These are phyloP conservation scores for Callospermophilus lateralis DNA, from an alignment of 2,113 vertebrate species.

Conservation along the genomic window DNA sequence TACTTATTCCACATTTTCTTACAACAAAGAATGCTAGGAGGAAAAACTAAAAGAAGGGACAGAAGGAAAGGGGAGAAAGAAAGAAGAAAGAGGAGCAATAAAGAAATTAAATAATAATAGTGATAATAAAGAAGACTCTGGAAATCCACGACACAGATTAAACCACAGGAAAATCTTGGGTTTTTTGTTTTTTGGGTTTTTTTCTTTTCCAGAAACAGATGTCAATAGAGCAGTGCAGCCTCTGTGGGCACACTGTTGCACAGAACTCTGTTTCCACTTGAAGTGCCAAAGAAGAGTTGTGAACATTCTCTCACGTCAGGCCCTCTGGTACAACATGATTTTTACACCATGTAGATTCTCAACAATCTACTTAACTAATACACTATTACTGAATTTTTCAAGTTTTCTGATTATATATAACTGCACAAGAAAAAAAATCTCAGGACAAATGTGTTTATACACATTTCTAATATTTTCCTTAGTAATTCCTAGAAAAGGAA, in stretches of 20 bases:
- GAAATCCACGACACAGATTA: background rate
- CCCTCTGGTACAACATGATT: background rate
- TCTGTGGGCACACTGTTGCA: background rate
- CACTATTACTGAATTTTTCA: background rate
- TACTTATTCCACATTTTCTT: background rate
- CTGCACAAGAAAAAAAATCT: background rate
- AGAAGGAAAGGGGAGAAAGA: too few species aligned
- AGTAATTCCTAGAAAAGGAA: background rate
- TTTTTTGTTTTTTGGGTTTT: too few species aligned
- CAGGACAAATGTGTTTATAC: background rate
- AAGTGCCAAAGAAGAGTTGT: background rate
- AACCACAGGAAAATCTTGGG: background rate
- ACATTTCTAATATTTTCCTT: background rate
- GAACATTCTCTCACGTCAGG: background rate
- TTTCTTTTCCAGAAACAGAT: background rate
- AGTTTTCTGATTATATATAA: constrained; percentile 3
- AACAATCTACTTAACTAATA: background rate
- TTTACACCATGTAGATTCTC: background rate
- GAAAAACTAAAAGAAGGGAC: background rate
- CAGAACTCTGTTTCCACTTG: background rate
- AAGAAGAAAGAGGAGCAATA: background rate
- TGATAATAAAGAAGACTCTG: background rate
- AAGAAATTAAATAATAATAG: background rate
- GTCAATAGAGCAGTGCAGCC: background rate
- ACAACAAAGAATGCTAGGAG: background rate